A percentile compares a stretch with the other conserved stretches of the same genome.
These are phyloP conservation scores for Pyrgilauda ruficollis DNA, from an alignment of 2,113 vertebrate genomes.

Conservation along the genomic window DNA sequence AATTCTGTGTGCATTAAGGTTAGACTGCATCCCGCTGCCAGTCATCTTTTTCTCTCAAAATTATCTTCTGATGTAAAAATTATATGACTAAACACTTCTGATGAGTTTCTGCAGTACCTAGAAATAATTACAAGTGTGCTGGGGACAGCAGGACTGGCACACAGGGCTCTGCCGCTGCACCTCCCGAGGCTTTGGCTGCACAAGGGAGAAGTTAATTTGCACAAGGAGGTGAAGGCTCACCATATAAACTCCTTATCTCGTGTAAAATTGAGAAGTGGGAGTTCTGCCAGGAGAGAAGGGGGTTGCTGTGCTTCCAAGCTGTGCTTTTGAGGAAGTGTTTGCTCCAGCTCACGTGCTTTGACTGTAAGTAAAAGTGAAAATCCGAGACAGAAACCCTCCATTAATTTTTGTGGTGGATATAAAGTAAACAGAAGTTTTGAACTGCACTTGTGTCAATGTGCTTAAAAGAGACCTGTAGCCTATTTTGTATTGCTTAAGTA, in stretches of 20 bases:
- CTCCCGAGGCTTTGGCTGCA: neutral
- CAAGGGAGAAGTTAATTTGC: neutral
- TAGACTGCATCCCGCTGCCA: neutral
- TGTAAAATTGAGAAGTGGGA: neutral
- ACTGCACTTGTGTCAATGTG: neutral
- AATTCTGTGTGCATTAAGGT: neutral
- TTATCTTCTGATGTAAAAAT: neutral
- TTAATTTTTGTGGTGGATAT: neutral
- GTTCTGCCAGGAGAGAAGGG: neutral
- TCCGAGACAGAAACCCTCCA: rapidly evolving
- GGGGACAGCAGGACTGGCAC: neutral
- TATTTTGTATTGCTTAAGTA: neutral
- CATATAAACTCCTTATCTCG: neutral
- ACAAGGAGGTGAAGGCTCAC: neutral
- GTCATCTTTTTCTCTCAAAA: neutral
- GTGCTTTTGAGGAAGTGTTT: neutral
- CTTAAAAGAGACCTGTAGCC: neutral
- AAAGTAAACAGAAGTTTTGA: neutral
- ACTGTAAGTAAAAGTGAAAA: neutral
- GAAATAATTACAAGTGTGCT: neutral
- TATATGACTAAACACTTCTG: neutral
- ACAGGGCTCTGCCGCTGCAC: neutral
- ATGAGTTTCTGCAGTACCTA: neutral
- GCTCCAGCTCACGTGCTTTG: rapidly evolving
- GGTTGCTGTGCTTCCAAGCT: neutral